Evolutionary conservation across 2,888 invertebrate species (phyloP).

Genomic region (Brenthis ino): DNA sequence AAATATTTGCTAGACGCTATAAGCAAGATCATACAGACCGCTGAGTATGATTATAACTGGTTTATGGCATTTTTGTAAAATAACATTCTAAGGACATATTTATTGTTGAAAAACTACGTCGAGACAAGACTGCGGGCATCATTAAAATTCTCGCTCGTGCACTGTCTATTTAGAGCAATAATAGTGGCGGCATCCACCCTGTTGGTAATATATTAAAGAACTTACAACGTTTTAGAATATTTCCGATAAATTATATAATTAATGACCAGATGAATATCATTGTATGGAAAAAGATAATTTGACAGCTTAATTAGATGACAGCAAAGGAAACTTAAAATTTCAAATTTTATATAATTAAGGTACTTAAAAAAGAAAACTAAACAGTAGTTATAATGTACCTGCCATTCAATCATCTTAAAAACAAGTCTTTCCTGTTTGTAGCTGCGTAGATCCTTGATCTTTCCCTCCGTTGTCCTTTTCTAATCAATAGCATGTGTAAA

Average conservation of each 20-base stretch:
- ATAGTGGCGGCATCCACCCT: conserved; percentile 27
- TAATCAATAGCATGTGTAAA: conserved; percentile 34
- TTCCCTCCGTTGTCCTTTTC: conserved; percentile 38
- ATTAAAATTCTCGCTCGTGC: conserved; percentile 76
- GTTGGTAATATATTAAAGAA: conserved; percentile 32
- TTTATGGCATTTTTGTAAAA: conserved; percentile 12
- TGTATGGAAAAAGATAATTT: conserved; percentile 3
- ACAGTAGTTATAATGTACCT: conserved; percentile 24
- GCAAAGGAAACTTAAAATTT: conserved; percentile 13
- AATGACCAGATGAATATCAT: not conserved
- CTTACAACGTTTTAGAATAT: conserved; percentile 13
- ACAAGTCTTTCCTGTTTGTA: conserved; percentile 34
- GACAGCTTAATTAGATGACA: conserved; percentile 5
- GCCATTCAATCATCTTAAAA: conserved; percentile 33
- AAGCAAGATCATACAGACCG: conserved; percentile 1
- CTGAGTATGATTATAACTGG: not conserved
- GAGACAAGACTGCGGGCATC: conserved; percentile 46
- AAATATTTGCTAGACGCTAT: not conserved
- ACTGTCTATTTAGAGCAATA: conserved; percentile 68
- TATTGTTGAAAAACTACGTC: conserved; percentile 18
- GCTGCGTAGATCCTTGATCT: conserved; percentile 36
- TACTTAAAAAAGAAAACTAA: conserved; percentile 3
- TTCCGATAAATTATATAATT: not conserved
- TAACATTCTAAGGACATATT: conserved; percentile 15
- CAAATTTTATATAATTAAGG: conserved; percentile 11